Percentiles rank a stretch among this genome's conserved stretches.
These are phyloP conservation scores for Crocallis elinguaria DNA, from an alignment of 2,888 invertebrate genomes.

Conservation along the genomic window DNA sequence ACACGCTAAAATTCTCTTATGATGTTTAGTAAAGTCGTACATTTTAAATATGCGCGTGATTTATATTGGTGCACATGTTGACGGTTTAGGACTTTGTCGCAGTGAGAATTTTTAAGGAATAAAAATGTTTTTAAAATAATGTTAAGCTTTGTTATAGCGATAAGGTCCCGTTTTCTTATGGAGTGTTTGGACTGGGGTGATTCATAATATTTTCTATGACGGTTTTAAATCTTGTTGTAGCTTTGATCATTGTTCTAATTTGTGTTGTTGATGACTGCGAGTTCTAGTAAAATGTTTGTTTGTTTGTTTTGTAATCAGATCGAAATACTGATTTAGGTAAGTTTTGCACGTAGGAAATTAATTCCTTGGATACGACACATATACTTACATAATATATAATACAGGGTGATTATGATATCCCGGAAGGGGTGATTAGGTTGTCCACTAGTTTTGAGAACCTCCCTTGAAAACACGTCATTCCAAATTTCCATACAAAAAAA, in stretches of 20 bases:
- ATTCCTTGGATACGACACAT: too few species aligned
- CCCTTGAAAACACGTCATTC: too few species aligned
- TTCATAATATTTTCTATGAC: not conserved
- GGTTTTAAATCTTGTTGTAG: not conserved
- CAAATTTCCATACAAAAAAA: too few species aligned
- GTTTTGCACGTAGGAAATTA: too few species aligned
- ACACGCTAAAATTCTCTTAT: constrained; percentile 3
- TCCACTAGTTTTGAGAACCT: too few species aligned
- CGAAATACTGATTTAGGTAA: too few species aligned
- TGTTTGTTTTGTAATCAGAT: too few species aligned
- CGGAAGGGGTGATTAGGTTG: too few species aligned
- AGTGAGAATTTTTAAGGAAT: not conserved
- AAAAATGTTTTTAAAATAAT: not conserved
- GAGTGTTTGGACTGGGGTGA: not conserved
- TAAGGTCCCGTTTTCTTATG: not conserved
- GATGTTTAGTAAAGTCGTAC: constrained; percentile 6
- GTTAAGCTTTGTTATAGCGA: not conserved
- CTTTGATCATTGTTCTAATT: constrained; percentile 4
- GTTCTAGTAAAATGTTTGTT: too few species aligned
- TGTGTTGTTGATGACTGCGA: not conserved
- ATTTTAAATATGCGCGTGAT: constrained; percentile 17
- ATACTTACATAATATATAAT: too few species aligned
- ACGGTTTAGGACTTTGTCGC: constrained; percentile 5
- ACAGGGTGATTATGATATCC: too few species aligned
- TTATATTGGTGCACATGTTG: constrained; percentile 13